Evolutionary conservation across 2,797 vertebrate species (phyloP).

Genomic region (Gallirallus australis): DNA sequence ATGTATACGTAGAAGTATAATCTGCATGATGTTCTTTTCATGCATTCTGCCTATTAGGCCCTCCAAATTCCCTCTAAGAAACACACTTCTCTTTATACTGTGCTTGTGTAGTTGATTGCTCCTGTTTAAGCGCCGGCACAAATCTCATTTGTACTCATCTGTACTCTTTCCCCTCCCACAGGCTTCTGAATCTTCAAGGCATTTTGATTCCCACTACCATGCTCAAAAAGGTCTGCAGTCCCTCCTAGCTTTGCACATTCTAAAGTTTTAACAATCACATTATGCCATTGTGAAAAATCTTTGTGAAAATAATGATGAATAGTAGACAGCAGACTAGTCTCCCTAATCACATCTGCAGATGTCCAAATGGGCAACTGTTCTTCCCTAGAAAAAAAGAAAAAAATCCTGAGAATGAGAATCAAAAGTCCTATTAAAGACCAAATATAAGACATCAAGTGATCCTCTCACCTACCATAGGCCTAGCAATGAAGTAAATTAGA

Average conservation of each 20-base stretch:
- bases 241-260: neutral
- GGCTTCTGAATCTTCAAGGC: neutral
- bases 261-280: neutral
- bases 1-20: neutral
- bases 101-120: neutral
- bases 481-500: neutral
- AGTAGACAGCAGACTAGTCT: neutral
- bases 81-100: neutral
- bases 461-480: neutral
- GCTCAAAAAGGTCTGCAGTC: neutral
- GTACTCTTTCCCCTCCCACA: fast-evolving
- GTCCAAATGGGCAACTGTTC: neutral
- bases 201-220: neutral
- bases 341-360: neutral
- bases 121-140: neutral
- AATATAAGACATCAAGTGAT: neutral
- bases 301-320: neutral
- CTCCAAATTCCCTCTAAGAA: neutral
- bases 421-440: neutral
- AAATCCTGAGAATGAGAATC: neutral
- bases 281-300: neutral
- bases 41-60: neutral
- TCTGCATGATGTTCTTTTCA: neutral
- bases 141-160: neutral
- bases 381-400: neutral